A percentile compares a stretch with the other conserved stretches of the same genome.
phyloP scores from a whole-genome alignment of 2,888 invertebrate genomes.

The Calameuta idolon region DNA sequence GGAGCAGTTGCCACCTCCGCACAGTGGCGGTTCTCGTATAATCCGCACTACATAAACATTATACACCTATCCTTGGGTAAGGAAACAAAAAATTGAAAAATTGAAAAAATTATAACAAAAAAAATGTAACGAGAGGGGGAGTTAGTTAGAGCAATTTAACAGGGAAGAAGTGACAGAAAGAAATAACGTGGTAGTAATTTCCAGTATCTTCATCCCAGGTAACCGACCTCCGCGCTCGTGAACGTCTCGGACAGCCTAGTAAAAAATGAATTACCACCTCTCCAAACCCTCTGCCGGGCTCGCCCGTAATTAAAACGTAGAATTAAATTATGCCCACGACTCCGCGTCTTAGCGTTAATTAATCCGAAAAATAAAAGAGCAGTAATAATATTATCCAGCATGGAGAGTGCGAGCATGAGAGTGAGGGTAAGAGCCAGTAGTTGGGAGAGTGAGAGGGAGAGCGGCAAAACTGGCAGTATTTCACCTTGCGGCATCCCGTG shows the following conservation, averaged over 20 bases:
- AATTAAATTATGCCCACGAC: constrained; percentile 38
- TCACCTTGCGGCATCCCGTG: constrained; percentile 21
- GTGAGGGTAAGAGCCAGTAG: not conserved
- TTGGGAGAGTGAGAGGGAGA: constrained; percentile 19
- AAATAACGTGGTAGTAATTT: not conserved
- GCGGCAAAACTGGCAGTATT: constrained; percentile 23
- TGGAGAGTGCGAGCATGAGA: constrained; percentile 8
- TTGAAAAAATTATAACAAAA: not conserved
- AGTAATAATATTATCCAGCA: constrained; percentile 30
- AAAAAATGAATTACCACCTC: constrained; percentile 11
- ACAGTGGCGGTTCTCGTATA: not conserved
- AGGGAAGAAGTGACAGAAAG: not conserved
- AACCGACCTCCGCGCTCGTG: not conserved
- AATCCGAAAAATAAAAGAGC: constrained; percentile 37
- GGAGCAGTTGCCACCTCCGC: not conserved
- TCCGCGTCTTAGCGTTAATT: constrained; percentile 39
- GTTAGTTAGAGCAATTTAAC: not conserved
- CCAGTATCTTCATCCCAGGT: not conserved
- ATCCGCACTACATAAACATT: not conserved
- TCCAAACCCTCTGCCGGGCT: constrained; percentile 2
- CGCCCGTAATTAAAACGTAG: constrained; percentile 38
- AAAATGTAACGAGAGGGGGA: not conserved
- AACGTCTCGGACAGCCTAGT: constrained; percentile 6
- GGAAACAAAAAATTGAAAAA: not conserved
- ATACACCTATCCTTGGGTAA: not conserved